phyloP scores from a whole-genome alignment of 2,888 invertebrate species.

The Tineola bisselliella region DNA sequence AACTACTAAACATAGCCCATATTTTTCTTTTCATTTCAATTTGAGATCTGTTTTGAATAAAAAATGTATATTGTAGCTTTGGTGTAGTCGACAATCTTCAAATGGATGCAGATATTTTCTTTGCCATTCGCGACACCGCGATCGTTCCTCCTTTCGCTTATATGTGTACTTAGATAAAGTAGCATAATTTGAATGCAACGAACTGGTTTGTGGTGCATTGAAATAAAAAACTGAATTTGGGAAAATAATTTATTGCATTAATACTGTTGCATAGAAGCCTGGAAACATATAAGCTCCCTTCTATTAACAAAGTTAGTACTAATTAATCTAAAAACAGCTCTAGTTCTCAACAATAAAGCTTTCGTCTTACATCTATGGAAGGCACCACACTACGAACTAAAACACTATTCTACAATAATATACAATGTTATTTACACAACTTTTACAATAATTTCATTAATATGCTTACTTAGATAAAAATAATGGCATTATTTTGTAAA shows the following conservation, averaged over 20 bases:
- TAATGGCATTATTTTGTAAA: conserved; percentile 1
- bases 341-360: background rate
- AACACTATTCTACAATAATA: background rate
- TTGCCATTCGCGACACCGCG: no score
- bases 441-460: background rate
- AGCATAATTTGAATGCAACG: no score
- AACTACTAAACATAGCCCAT: no score
- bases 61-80: no score
- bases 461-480: background rate
- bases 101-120: no score
- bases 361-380: conserved; percentile 39
- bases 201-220: background rate
- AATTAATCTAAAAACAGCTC: background rate
- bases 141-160: no score
- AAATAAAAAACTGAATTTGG: background rate
- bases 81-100: no score
- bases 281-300: background rate
- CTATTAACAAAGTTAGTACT: background rate
- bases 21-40: no score
- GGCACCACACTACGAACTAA: conserved; percentile 24
- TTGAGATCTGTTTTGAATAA: no score
- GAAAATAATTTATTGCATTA: conserved; percentile 7
- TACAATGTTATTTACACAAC: background rate
- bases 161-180: no score
- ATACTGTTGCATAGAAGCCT: background rate